phyloP scores from a whole-genome alignment of 2,113 vertebrate genomes.

The Hippotragus niger region DNA sequence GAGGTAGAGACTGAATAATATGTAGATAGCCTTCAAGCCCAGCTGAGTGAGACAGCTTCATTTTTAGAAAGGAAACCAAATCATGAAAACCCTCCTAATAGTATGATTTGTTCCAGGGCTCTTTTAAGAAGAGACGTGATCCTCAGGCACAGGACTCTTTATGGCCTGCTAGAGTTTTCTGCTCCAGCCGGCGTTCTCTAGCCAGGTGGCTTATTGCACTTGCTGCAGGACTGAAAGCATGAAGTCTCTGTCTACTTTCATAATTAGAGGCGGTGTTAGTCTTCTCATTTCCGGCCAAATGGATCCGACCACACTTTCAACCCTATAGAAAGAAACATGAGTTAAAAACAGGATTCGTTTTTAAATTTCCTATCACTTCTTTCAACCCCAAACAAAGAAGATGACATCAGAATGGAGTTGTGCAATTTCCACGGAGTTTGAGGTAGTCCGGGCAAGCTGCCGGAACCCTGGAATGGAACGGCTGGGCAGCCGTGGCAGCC shows the following conservation, averaged over 20 bases:
- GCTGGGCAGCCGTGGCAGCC: not conserved
- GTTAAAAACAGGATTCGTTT: slow-evolving; percentile 43
- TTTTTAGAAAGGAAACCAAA: not conserved
- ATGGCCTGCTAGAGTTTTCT: not conserved
- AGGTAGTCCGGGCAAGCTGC: not conserved
- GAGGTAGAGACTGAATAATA: not conserved
- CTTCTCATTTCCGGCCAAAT: slow-evolving; percentile 83
- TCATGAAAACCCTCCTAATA: slow-evolving; percentile 6
- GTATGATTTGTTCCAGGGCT: not conserved
- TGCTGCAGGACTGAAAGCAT: not conserved
- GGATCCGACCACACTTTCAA: slow-evolving; percentile 89
- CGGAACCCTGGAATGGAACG: not conserved
- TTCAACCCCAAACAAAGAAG: not conserved
- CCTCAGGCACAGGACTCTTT: not conserved
- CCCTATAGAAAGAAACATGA: slow-evolving; percentile 77
- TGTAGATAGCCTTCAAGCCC: not conserved
- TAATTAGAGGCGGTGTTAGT: not conserved
- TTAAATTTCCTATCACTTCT: not conserved
- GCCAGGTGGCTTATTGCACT: not conserved
- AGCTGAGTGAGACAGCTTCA: not conserved
- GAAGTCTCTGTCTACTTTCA: slow-evolving; percentile 55
- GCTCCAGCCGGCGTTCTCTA: not conserved
- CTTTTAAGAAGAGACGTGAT: slow-evolving; percentile 16
- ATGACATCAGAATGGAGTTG: not conserved
- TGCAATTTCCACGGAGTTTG: not conserved